phyloP scores from a whole-genome alignment of 2,113 vertebrate species.

The Etia nguti region DNA sequence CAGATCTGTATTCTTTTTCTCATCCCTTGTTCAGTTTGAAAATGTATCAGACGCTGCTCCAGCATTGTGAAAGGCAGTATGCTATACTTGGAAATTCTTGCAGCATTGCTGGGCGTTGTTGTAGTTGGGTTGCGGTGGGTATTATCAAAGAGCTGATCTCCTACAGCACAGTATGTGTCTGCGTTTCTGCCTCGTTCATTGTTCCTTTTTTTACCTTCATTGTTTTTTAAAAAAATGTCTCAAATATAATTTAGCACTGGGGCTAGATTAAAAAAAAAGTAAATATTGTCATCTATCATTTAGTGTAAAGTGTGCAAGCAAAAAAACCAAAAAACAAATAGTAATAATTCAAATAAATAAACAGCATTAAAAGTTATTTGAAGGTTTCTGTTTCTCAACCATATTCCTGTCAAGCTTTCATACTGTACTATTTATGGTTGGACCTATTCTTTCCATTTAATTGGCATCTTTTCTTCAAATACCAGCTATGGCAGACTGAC shows the following conservation, averaged over 20 bases:
- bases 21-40: neutral
- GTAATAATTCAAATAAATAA: neutral
- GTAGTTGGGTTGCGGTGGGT: neutral
- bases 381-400: neutral
- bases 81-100: neutral
- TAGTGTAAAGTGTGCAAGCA: neutral
- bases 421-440: too few species aligned
- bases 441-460: neutral
- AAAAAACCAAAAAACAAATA: neutral
- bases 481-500: neutral
- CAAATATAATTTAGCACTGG: neutral
- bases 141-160: neutral
- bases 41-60: neutral
- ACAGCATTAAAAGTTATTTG: neutral
- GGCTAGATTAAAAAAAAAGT: neutral
- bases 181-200: neutral
- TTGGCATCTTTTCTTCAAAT: neutral
- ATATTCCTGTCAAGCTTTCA: neutral
- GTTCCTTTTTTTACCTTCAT: neutral
- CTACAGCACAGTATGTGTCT: neutral
- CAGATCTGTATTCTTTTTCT: neutral
- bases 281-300: neutral
- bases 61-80: neutral
- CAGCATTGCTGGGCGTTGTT: neutral
- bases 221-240: neutral